Base-by-base conservation (phyloP, 2,113 vertebrate species). In the Danionella cerebrum region DNA sequence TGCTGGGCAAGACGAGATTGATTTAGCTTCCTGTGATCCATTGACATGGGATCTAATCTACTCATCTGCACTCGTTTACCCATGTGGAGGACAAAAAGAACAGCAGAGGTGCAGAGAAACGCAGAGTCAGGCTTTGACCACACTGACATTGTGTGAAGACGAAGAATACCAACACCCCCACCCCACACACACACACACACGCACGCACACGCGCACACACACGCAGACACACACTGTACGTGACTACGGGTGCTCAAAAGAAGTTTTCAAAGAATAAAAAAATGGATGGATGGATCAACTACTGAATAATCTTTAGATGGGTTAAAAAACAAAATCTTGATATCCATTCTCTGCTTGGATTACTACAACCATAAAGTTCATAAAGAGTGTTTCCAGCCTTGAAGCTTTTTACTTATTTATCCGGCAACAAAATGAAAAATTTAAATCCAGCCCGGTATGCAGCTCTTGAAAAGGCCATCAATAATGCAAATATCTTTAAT, bases 401-500 rank as follows among this genome's bases (percentile, higher is more conserved):
- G 16, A 8, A n/a, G 21, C 21, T 48, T 29, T 31, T 59, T 31
- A 54, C 65, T 65, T 47, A 67, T 67, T 72, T 67, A 67, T 63
- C 12, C 18, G 16, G n/a, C 36, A 69, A 14, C 25, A 47, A 39
- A 9, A 48, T 63, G 33, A 48, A 67, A 54, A 54, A 65, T 35
- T 63, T 2, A 73, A 62, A 73, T 18, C n/a, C 27, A 57, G 39
- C 22, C 5, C 9, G 31, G 54, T 19, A 47, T 55, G 48, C 29
- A 12, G 54, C 54, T 22, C 29, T 42, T 10, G 39, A 35, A 14
- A 10, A 36, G 39, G 14, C 54, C 41, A 51, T 70, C 73, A 65
- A 73, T 70, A 68, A 76, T 71, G 65, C 36, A 55, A 51, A 60
- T n/a, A 38, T 35, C 27, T 42, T 54, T 69, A 62, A 78, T 66